Evolutionary conservation across 30 jellyfish, hydroid and myxozoan species (phyloP).

Genomic region (Chironex yamaguchii): DNA sequence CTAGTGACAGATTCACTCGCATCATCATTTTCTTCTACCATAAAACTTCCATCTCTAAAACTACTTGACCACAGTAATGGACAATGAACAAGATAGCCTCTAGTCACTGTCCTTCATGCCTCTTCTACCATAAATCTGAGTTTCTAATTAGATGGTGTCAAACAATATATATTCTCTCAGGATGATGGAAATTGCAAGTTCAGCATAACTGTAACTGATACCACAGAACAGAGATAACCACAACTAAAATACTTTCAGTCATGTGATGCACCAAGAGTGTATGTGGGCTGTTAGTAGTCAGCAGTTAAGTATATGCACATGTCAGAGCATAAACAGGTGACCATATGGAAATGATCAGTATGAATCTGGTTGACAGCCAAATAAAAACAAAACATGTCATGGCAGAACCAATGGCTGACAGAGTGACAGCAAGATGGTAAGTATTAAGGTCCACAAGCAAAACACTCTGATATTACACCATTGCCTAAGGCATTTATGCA

Average conservation of each 20-base stretch:
- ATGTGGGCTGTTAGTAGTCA: conserved; percentile 84
- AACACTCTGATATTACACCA: conserved; percentile 87
- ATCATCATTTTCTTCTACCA: neutral
- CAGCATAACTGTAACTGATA: conserved; percentile 55
- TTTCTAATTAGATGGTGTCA: conserved; percentile 58
- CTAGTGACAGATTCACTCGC: no score
- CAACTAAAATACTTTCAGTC: conserved; percentile 79
- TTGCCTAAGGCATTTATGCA: conserved; percentile 91
- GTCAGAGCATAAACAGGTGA: conserved; percentile 56
- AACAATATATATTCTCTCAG: conserved; percentile 53
- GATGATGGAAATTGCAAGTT: conserved; percentile 82
- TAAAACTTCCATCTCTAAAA: no score
- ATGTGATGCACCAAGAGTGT: conserved; percentile 66
- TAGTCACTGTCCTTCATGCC: neutral
- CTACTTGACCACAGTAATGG: neutral
- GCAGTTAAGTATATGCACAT: conserved; percentile 42
- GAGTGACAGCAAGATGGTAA: conserved; percentile 94
- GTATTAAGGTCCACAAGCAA: conserved; percentile 92
- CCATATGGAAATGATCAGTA: conserved; percentile 36
- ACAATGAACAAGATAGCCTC: neutral
- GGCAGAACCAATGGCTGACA: conserved; percentile 80
- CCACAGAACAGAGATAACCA: conserved; percentile 57
- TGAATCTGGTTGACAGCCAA: conserved; percentile 83
- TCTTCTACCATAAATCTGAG: neutral
- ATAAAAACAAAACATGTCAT: conserved; percentile 69